These are phyloP conservation scores for Sebastolobus alascanus DNA, from an alignment of 2,797 vertebrate species.

Conservation along the genomic window DNA sequence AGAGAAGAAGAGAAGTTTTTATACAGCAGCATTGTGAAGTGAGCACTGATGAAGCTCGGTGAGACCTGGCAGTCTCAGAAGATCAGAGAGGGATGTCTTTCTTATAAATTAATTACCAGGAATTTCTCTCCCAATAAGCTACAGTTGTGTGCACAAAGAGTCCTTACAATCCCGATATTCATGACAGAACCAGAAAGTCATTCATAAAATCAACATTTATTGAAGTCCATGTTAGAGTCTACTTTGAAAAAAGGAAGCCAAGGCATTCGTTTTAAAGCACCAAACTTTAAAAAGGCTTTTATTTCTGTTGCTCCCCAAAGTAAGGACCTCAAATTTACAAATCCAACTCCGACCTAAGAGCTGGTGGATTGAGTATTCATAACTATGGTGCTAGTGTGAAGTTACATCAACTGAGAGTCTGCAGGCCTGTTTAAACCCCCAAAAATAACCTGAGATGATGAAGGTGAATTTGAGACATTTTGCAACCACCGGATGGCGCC, in stretches of 20 bases:
- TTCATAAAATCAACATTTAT: not conserved
- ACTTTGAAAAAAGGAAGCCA: not conserved
- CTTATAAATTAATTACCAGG: too few relatives aligned
- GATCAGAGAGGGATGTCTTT: not conserved
- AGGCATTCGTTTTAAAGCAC: not conserved
- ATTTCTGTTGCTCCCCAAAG: too few relatives aligned
- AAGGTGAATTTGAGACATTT: not conserved
- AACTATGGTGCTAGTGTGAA: not conserved
- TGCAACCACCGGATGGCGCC: not conserved
- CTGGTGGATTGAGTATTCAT: not conserved
- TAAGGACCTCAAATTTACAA: not conserved
- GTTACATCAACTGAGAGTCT: not conserved
- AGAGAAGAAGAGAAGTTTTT: not conserved
- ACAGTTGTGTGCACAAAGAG: not conserved
- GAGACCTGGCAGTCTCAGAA: not conserved
- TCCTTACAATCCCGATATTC: not conserved
- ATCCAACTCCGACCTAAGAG: not conserved
- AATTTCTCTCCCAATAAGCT: not conserved
- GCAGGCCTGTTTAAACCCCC: not conserved
- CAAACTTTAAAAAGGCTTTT: not conserved
- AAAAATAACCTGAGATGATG: not conserved
- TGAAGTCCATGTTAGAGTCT: not conserved
- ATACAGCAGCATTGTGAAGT: not conserved
- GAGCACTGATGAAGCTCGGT: not conserved
- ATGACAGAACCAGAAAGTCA: too few relatives aligned